A percentile compares a stretch with the other conserved stretches of the same genome.
These are phyloP conservation scores for Rafetus swinhoei DNA, from an alignment of 2,113 vertebrate species.

Conservation along the genomic window DNA sequence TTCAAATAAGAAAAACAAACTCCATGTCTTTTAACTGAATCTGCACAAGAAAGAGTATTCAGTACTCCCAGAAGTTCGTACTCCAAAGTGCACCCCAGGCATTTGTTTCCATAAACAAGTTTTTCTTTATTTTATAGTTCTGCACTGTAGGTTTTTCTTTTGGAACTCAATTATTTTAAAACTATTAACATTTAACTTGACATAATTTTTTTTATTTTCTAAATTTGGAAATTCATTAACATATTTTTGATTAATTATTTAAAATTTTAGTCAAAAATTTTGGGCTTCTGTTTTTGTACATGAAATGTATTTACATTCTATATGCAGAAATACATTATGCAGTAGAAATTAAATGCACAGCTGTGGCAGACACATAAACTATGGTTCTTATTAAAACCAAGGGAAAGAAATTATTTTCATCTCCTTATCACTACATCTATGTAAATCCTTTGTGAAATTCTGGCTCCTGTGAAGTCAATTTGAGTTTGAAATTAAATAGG, in stretches of 20 bases:
- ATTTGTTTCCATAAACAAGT: neutral
- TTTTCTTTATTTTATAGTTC: neutral
- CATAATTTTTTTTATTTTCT: neutral
- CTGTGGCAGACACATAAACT: neutral
- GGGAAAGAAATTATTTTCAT: neutral
- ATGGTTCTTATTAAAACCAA: neutral
- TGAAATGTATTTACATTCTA: neutral
- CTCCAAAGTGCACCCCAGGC: neutral
- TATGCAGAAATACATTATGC: neutral
- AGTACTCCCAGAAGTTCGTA: neutral
- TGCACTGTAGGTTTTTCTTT: neutral
- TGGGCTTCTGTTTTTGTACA: neutral
- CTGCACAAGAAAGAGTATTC: neutral
- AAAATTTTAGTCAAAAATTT: neutral
- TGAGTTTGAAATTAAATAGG: neutral
- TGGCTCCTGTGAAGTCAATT: neutral
- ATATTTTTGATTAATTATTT: neutral
- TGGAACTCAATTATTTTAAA: neutral
- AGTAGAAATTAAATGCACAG: neutral
- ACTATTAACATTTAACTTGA: neutral
- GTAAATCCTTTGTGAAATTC: neutral
- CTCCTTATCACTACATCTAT: neutral
- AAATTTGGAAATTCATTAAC: neutral
- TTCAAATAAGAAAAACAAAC: slow-evolving; percentile 11
- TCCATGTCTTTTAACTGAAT: neutral